Base-by-base conservation (phyloP, 2,888 invertebrate genomes). In the Alviniconcha strummeri region DNA sequence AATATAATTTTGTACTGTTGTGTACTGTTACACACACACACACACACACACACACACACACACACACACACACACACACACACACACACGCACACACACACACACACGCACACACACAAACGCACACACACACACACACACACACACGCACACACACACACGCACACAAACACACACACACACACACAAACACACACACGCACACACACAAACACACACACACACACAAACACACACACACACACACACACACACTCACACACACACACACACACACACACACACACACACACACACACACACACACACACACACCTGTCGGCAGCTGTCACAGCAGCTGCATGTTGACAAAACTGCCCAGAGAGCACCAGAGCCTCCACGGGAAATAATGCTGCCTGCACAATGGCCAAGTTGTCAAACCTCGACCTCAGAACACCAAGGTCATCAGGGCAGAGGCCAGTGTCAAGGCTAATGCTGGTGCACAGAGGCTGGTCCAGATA, bases 311-410 rank as follows among this genome's bases (percentile, higher is more conserved):
- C 9, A 36, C 8, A 72, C 72, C 72, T 19, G 8, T 72, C 72
- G 1, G 36, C 36, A 36, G 72, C 19, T 5, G 36, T 15, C 60
- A 74, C 60, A 80, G 2, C 54, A 54, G 4, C 52, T 5, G 57
- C 3, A 3, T 54, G 9, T 19, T 52, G 60, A 11, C 60, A 8
- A 60, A 60, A 13, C 60, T 60, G 7, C 52, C 67, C 9, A 13
- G 56, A 67, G 17, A 85, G 56, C 52, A 82, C 72, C 54, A 86
- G 5, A 15, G 83, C 81, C 8, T 86, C 82, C 74, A 84, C 67
- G 6, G 79, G 64, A 69, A 86, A 86, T 52, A 76, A n/a, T 36
- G 75, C 77, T 52, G 81, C 52, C 74, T 82, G 56, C 6, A 82
- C 72, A 67, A 67, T 71, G n/a, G 81, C 81, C 36, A 81, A 17